Evolutionary conservation across 1,140 invertebrate genomes (phyloP), one percentile per base, ranked within the genome.

Genomic region (Eulimnadia texana): DNA sequence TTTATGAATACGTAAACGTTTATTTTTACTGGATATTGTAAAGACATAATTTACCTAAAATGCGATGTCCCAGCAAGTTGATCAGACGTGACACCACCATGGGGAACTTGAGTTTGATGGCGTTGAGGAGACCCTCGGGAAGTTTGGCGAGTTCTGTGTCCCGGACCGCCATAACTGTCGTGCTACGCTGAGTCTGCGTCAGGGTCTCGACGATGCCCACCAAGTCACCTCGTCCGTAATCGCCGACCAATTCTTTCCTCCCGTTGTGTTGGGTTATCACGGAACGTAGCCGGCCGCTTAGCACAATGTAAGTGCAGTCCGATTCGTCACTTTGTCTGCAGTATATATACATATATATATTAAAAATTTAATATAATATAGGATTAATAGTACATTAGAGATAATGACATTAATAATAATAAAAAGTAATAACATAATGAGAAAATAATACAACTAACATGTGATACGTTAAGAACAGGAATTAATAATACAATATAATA

Each of bases 121-220:
- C 88, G 74, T 98, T 97, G 70, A 99, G 88, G 11, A 99, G 75
- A 23, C 95, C 96, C 73, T 96, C 90, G 0, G 96, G 95, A 64
- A 99, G 76, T 72, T 97, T 96, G 6, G 96, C 95, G 54, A 99
- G 72, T 76, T 99, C 96, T 0, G 93, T 95, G 74, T 98, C 94
- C 66, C 94, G 76, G 3, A 99, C 92, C 66, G 96, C 96, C 82
- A 99, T 93, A 0, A 98, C 90, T 0, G 96, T 99, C 2, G 95
- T 98, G 55, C 91, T 91, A 63, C 96, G 79, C 58, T 85, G 84
- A 1, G 92, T 94, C 69, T 94, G 86, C 19, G 54, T 66, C 24
- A 61, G 27, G 3, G 29, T 51, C 81, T 82, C 79, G 70, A 86
- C 92, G 70, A 99, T 93, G 57, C 97, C 97, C 42, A 99, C 87